Evolutionary conservation across 2,113 vertebrate species (phyloP).

Genomic region (Bambusicola thoracicus): DNA sequence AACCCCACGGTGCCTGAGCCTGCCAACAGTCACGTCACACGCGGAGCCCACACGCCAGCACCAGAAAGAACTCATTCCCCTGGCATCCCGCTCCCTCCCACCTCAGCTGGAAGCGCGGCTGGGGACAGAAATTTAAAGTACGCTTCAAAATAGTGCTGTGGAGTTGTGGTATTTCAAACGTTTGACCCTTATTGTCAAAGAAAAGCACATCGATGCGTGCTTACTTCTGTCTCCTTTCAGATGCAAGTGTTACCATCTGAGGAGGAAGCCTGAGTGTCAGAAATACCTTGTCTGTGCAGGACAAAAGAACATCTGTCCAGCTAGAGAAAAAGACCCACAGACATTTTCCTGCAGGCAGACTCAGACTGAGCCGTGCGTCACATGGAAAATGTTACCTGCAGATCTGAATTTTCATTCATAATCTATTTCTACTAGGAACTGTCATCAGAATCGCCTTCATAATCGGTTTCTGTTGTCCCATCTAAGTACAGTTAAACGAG

Average conservation of each 20-base stretch:
- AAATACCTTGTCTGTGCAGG: background rate
- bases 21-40: background rate
- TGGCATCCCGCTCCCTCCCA: rapidly evolving
- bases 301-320: background rate
- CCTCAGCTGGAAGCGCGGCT: background rate
- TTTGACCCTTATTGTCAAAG: background rate
- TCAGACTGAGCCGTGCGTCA: background rate
- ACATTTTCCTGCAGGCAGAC: background rate
- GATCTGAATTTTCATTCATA: background rate
- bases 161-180: rapidly evolving
- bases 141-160: rapidly evolving
- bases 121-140: background rate
- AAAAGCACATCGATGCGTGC: rapidly evolving
- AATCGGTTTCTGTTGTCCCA: background rate
- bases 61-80: rapidly evolving
- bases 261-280: background rate
- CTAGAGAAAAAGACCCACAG: background rate
- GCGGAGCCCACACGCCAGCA: too few relatives aligned
- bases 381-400: background rate
- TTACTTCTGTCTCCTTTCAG: rapidly evolving
- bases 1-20: rapidly evolving
- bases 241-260: rapidly evolving
- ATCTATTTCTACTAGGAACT: background rate
- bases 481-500: background rate
- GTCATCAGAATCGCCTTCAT: background rate